Evolutionary conservation across 2,888 invertebrate genomes (phyloP).

Genomic region (Herminia tarsipennalis): DNA sequence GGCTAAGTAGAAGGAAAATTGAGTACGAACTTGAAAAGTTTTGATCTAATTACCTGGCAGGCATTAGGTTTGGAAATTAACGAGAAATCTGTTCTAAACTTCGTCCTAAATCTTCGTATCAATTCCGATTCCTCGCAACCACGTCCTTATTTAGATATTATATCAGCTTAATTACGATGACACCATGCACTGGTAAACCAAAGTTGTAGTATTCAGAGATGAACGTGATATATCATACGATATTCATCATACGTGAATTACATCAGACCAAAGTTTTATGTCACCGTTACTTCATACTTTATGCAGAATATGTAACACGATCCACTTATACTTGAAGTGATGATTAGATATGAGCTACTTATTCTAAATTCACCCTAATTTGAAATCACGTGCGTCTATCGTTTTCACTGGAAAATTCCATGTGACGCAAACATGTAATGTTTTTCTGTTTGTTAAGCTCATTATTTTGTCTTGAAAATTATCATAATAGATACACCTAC

Average conservation of each 20-base stretch:
- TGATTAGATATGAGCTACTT: background rate
- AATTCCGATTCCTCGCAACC: too few species aligned
- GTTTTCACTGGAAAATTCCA: slow-evolving; percentile 2
- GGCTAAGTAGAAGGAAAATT: too few species aligned
- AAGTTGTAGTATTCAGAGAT: background rate
- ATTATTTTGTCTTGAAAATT: too few species aligned
- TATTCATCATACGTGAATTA: slow-evolving; percentile 4
- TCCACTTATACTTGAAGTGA: slow-evolving; percentile 5
- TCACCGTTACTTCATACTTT: slow-evolving; percentile 8
- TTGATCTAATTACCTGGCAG: too few species aligned
- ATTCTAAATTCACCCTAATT: slow-evolving; percentile 9
- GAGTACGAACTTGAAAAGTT: too few species aligned
- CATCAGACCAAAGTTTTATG: slow-evolving; percentile 3
- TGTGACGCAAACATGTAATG: background rate
- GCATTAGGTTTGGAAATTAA: too few species aligned
- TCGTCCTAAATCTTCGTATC: too few species aligned
- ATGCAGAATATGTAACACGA: background rate
- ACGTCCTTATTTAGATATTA: too few species aligned
- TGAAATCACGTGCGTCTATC: background rate
- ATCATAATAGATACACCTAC: too few species aligned
- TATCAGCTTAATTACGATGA: background rate
- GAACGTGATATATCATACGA: background rate
- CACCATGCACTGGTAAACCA: too few species aligned
- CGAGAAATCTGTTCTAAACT: too few species aligned
- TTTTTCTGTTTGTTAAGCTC: background rate